These are phyloP conservation scores for Emydocephalus ijimae DNA, from an alignment of 2,113 vertebrate genomes.

Conservation along the genomic window DNA sequence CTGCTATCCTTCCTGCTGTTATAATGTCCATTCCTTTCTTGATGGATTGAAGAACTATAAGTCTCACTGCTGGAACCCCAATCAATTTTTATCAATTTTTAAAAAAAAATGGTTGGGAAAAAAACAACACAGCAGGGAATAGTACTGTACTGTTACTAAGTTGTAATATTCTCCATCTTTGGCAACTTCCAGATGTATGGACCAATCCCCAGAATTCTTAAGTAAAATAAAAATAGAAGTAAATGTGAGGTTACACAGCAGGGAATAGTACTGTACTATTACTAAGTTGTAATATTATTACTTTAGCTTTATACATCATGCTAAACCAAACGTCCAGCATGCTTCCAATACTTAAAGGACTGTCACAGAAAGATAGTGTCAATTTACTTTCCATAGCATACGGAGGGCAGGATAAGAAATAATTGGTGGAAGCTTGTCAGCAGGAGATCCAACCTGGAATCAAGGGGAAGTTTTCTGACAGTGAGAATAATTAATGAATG, in stretches of 20 bases:
- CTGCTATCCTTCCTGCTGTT: neutral
- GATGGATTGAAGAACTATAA: neutral
- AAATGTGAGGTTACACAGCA: neutral
- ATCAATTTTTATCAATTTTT: neutral
- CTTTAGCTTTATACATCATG: neutral
- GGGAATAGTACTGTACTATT: too few species aligned
- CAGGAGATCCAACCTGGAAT: neutral
- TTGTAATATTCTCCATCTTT: neutral
- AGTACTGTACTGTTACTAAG: neutral
- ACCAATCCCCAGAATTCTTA: neutral
- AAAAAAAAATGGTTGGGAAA: neutral
- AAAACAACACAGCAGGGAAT: neutral
- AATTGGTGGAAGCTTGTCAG: neutral
- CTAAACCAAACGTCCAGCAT: neutral
- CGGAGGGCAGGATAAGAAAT: neutral
- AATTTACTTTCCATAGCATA: neutral
- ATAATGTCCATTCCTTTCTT: neutral
- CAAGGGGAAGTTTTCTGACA: neutral
- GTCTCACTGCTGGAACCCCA: neutral
- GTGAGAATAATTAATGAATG: neutral
- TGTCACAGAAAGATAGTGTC: neutral
- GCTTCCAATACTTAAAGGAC: neutral
- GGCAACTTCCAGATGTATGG: neutral
- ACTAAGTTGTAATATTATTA: neutral
- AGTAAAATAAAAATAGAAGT: neutral